A percentile compares a stretch with the other conserved stretches of the same genome.
These are phyloP conservation scores for Hiodon alosoides DNA, from an alignment of 2,113 vertebrate species.

Conservation along the genomic window DNA sequence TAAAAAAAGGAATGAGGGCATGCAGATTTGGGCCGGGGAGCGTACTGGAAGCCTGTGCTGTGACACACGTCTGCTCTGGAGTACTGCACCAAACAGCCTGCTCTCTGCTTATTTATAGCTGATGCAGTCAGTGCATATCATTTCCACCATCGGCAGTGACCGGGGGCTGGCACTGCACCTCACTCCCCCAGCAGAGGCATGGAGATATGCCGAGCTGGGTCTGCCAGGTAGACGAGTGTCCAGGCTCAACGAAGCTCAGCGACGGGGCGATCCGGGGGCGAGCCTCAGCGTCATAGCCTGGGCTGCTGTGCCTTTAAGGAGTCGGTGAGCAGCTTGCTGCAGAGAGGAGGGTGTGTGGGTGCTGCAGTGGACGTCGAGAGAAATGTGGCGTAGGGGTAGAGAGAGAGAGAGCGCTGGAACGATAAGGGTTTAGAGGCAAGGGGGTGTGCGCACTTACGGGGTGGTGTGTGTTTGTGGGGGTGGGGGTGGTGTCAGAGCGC, in stretches of 20 bases:
- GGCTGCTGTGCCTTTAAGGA: constrained; percentile 50
- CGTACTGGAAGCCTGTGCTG: not conserved
- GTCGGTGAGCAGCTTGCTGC: constrained; percentile 46
- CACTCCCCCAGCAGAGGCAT: not conserved
- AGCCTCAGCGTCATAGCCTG: not conserved
- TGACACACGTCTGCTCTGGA: not conserved
- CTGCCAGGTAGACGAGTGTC: not conserved
- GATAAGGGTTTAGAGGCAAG: constrained; percentile 36
- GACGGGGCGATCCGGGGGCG: not conserved
- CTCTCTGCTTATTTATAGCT: constrained; percentile 14
- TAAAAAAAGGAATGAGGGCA: too few relatives aligned
- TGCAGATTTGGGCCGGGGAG: not conserved
- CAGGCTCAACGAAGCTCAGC: not conserved
- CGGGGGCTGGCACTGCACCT: not conserved
- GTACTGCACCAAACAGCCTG: not conserved
- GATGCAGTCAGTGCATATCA: not conserved
- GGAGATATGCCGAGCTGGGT: not conserved
- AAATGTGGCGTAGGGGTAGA: constrained; percentile 34
- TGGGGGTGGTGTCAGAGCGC: constrained; percentile 29
- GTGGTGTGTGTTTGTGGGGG: constrained; percentile 49
- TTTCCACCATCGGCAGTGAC: not conserved
- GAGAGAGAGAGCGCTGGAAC: constrained; percentile 21
- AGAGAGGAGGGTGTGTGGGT: constrained; percentile 52
- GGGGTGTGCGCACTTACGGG: constrained; percentile 32
- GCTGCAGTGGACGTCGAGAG: constrained; percentile 54